phyloP scores from a whole-genome alignment of 2,888 invertebrate genomes.

The Cheilosia urbana region DNA sequence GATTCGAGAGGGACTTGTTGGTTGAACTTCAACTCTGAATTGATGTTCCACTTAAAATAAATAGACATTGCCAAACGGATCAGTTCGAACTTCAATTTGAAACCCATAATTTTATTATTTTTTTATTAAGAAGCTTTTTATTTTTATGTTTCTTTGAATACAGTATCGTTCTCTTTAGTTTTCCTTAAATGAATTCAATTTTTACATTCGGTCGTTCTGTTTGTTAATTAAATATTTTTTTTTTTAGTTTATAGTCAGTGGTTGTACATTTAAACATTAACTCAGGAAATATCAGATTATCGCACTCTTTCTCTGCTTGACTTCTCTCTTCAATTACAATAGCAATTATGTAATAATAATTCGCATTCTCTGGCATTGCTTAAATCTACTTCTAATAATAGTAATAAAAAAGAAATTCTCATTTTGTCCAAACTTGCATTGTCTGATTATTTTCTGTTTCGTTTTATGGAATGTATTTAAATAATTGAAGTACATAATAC shows the following conservation, averaged over 20 bases:
- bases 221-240: constrained; percentile 5
- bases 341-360: constrained; percentile 48
- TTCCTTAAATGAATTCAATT: constrained; percentile 63
- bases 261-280: constrained; percentile 66
- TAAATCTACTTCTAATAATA: constrained; percentile 51
- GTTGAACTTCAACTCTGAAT: no score
- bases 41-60: no score
- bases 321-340: constrained; percentile 53
- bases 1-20: no score
- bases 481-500: constrained; percentile 15
- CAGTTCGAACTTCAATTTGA: not conserved
- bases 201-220: constrained; percentile 38
- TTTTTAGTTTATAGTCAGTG: constrained; percentile 62
- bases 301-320: constrained; percentile 25
- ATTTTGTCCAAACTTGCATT: constrained; percentile 48
- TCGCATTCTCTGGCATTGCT: constrained; percentile 38
- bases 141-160: constrained; percentile 66
- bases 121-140: constrained; percentile 72
- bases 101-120: constrained; percentile 1
- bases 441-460: not conserved
- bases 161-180: constrained; percentile 43
- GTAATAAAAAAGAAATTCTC: constrained; percentile 35
- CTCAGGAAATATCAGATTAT: constrained; percentile 66
- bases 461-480: constrained; percentile 2
- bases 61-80: no score